phyloP scores from a whole-genome alignment of 1,140 invertebrate genomes.

The Diachasmimorpha longicaudata region DNA sequence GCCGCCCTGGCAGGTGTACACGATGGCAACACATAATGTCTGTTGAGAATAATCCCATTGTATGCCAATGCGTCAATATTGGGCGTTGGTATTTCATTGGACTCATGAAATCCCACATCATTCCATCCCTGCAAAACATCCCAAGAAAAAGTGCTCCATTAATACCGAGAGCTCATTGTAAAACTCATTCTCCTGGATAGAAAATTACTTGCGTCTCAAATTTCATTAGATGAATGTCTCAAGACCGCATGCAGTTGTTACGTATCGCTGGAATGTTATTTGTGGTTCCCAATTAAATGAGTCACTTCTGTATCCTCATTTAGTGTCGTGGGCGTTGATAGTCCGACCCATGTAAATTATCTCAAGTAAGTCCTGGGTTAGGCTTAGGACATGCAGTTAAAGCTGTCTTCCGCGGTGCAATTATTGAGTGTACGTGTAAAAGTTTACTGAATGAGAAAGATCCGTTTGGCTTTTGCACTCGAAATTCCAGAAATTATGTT shows the following conservation, averaged over 20 bases:
- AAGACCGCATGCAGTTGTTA: not conserved
- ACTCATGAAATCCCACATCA: conserved; percentile 77
- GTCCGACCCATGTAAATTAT: conserved; percentile 48
- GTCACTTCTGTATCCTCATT: conserved; percentile 44
- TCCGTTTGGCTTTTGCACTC: not conserved
- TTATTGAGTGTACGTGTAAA: conserved; percentile 42
- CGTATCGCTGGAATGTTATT: conserved; percentile 40
- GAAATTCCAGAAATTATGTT: not conserved
- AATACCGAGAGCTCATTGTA: not conserved
- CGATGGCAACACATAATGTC: conserved; percentile 70
- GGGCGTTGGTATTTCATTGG: conserved; percentile 72
- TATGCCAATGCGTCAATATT: conserved; percentile 73
- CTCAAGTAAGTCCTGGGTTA: conserved; percentile 49
- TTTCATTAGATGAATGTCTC: not conserved
- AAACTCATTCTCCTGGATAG: not conserved
- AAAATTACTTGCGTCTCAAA: not conserved
- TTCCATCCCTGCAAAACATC: conserved; percentile 71
- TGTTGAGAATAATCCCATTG: conserved; percentile 71
- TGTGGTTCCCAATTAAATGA: conserved; percentile 30
- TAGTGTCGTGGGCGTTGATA: conserved; percentile 46
- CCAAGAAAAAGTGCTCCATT: not conserved
- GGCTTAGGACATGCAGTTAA: conserved; percentile 41
- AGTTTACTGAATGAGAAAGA: not conserved
- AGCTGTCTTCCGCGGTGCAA: conserved; percentile 40
- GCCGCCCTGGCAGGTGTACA: conserved; percentile 72